Evolutionary conservation across 2,888 invertebrate genomes (phyloP).

Genomic region (Aproaerema taeniolella): DNA sequence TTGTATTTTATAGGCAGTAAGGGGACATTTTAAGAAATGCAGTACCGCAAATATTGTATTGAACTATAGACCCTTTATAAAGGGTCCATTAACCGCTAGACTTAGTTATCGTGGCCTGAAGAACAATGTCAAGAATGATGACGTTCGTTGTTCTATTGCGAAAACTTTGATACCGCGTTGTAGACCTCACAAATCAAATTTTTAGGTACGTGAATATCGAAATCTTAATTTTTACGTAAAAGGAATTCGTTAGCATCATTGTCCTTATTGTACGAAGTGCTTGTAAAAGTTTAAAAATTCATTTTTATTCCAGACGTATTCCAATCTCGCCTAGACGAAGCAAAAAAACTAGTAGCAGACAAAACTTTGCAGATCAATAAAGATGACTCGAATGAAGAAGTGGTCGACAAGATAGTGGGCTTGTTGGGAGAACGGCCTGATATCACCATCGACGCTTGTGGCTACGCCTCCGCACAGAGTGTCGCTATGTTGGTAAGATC

Average conservation of each 20-base stretch:
- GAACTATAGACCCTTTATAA: too few relatives aligned
- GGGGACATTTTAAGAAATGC: too few relatives aligned
- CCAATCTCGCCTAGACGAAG: constrained; percentile 81
- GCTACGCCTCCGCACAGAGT: constrained; percentile 84
- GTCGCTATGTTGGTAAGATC: constrained; percentile 81
- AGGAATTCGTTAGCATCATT: not conserved
- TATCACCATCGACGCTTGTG: constrained; percentile 91
- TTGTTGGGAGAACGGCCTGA: constrained; percentile 80
- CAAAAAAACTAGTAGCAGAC: constrained; percentile 86
- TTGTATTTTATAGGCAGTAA: too few relatives aligned
- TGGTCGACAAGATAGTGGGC: constrained; percentile 75
- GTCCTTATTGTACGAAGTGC: too few relatives aligned
- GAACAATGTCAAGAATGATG: not conserved
- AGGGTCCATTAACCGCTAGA: too few relatives aligned
- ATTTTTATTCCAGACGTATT: constrained; percentile 75
- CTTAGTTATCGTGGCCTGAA: too few relatives aligned
- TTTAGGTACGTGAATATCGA: not conserved
- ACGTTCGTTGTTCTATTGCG: not conserved
- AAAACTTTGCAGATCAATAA: constrained; percentile 76
- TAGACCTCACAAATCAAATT: not conserved
- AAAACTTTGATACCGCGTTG: not conserved
- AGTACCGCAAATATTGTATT: too few relatives aligned
- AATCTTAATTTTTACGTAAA: not conserved
- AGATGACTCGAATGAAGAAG: constrained; percentile 72
- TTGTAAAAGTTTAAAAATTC: too few relatives aligned